phyloP scores from a whole-genome alignment of 2,113 vertebrate genomes.

The Cyprinodon tularosa region DNA sequence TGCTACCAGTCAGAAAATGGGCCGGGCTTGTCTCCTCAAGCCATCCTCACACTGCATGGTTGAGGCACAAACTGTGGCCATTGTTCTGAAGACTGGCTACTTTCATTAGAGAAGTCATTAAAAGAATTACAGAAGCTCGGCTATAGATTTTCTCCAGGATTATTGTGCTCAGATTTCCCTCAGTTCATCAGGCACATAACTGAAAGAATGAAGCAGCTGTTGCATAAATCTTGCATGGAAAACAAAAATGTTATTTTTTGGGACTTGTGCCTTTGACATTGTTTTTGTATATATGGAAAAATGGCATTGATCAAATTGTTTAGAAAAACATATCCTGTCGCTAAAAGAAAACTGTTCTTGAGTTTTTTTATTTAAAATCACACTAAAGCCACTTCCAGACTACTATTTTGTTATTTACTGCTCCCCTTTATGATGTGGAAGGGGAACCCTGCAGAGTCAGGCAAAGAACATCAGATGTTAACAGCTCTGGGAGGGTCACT shows the following conservation, averaged over 20 bases:
- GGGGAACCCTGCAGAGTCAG: too few relatives aligned
- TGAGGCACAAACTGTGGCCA: conserved; percentile 50
- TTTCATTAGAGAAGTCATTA: conserved; percentile 79
- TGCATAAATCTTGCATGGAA: conserved; percentile 7
- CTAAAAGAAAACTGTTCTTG: too few relatives aligned
- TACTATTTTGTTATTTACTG: too few relatives aligned
- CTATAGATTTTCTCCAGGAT: conserved; percentile 58
- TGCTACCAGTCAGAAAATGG: conserved; percentile 64
- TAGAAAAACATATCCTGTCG: too few relatives aligned
- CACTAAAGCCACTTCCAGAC: too few relatives aligned
- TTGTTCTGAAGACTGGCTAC: conserved; percentile 67
- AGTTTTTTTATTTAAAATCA: too few relatives aligned
- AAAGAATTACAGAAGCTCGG: conserved; percentile 64
- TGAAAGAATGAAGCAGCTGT: conserved; percentile 15
- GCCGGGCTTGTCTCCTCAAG: conserved; percentile 71
- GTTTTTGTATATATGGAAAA: too few relatives aligned
- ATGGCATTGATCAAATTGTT: too few relatives aligned
- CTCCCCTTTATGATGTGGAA: too few relatives aligned
- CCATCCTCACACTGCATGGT: conserved; percentile 46
- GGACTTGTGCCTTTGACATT: too few relatives aligned
- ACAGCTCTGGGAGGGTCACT: too few relatives aligned
- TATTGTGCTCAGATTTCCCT: conserved; percentile 60
- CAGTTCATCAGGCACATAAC: conserved; percentile 56
- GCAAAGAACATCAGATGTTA: too few relatives aligned
- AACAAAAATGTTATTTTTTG: neutral